Base-by-base conservation (phyloP, 2,888 invertebrate species). In the Steinernema scapterisci region DNA sequence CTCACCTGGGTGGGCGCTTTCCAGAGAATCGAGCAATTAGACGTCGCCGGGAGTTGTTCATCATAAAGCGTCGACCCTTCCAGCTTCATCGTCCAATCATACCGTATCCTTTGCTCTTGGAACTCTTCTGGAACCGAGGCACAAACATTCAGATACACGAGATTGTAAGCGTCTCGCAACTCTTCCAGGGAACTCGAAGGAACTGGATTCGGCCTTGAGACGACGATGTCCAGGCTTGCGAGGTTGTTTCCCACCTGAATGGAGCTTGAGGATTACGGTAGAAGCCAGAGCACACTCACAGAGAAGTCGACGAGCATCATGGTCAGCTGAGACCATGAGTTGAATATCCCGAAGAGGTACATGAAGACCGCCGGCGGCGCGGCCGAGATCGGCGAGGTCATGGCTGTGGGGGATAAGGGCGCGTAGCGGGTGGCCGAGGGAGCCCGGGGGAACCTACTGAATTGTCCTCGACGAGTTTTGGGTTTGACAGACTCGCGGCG, bases 321-420 rank as follows among this genome's bases (percentile, higher is more conserved):
- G 16, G 63, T 63, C 27, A 63, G 19, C 31, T 63, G 27, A 2
- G 63, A 63, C 63, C 63, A 63, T 16, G 63, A 63, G 31, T 63
- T 63, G 63, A 63, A 63, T 6, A 63, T 16, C 31, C 63, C 63
- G 63, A 63, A 63, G 63, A 63, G 63, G 19, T 63, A 38, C 63
- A 63, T 63, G 31, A 63, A 63, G 63, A 63, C 16, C 25, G 31
- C 63, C 63, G 63, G 63, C 21, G 63, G 63, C 2, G 63, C 63
- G 31, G 63, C 38, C 27, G 63, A 63, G 11, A 63, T 25, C 11
- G 54, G 21, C 38, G 38, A 9, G 38, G 38, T 38, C 63, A 63
- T 63, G 63, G 19, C 48, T 13, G 48, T 6, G 38, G 38, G 38
- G 9, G 38, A 38, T 6, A 38, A 38, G 38, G 38, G 5, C n/a